Base-by-base conservation (phyloP, 1,140 invertebrate species). In the Carposina sasakii region DNA sequence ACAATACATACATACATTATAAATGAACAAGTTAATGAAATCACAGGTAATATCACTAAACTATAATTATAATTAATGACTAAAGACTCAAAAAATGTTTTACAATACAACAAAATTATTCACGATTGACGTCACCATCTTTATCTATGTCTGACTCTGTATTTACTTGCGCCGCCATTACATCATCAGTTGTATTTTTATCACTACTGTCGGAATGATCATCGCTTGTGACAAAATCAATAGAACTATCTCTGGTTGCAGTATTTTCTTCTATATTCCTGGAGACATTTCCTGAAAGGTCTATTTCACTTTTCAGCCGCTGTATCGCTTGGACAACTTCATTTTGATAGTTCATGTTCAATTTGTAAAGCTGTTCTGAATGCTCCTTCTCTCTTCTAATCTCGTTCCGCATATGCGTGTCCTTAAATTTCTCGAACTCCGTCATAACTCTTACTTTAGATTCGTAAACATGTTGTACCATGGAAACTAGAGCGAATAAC, bases 281-380 rank as follows among this genome's bases (percentile, higher is more conserved):
- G 2, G 57, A 44, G 4, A 71, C 52, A 55, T 76, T 71, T 19
- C 74, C 63, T 10, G 70, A 60, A 39, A 81, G 61, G 57, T 84
- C 81, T 3, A 84, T 43, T 52, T 84, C 81, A 54, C 67, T 79
- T 50, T 77, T 76, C 39, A 84, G 48, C 19, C 76, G 66, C 23
- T 84, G 81, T 34, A 84, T 67, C 0, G 75, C 60, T 46, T 84
- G 76, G 15, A 84, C 72, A 0, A 84, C 77, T 56, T 84, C 81
- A 33, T 71, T 81, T 50, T 84, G 81, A 48, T 77, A 82, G 60
- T 73, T 84, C 75, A 84, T 81, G 56, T 84, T 81, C 10, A 84
- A 41, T 53, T 81, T 84, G 43, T 84, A 84, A 16, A 84, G 44
- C 34, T 84, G 81, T 26, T 84, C 81, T 0, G 81, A 74, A 49